Conservation (phyloP, 2,113 vertebrate species). For the Cichladusa arquata region DNA sequence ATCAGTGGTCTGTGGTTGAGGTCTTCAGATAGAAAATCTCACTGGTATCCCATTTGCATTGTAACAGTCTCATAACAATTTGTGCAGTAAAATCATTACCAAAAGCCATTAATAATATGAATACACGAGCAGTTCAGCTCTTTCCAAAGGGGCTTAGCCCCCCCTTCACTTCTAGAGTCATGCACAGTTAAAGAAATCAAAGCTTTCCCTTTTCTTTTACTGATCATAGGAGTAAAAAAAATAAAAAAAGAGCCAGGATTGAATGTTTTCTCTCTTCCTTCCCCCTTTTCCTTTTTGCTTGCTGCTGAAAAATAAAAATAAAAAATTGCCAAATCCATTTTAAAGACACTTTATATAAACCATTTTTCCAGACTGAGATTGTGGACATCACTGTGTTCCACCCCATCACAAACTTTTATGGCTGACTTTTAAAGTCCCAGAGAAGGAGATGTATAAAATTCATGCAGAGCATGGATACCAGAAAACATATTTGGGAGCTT, state of each 20-base stretch:
- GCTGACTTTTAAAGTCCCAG: constrained; percentile 41
- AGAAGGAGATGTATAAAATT: constrained; percentile 51
- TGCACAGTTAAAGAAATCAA: neutral
- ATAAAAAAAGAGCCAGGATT: neutral
- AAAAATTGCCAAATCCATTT: constrained; percentile 46
- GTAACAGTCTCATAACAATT: constrained; percentile 61
- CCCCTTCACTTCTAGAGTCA: neutral
- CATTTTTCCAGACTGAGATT: constrained; percentile 54
- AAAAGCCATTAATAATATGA: constrained; percentile 52
- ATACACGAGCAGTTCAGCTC: constrained; percentile 22
- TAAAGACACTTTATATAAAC: constrained; percentile 47
- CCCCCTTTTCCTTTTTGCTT: neutral
- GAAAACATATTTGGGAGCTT: constrained; percentile 6
- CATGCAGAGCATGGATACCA: neutral
- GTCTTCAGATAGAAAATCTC: constrained; percentile 48
- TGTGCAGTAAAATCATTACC: constrained; percentile 50
- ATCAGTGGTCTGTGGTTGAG: constrained; percentile 24
- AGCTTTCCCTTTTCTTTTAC: neutral
- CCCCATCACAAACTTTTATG: constrained; percentile 53
- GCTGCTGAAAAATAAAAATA: constrained; percentile 32
- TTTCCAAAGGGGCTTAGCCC: constrained; percentile 36
- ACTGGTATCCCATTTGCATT: constrained; percentile 46
- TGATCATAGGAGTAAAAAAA: neutral
- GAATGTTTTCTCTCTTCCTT: neutral
- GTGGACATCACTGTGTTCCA: constrained; percentile 25